Base-by-base conservation (phyloP, 1,140 invertebrate species). In the Trichoplusia ni region DNA sequence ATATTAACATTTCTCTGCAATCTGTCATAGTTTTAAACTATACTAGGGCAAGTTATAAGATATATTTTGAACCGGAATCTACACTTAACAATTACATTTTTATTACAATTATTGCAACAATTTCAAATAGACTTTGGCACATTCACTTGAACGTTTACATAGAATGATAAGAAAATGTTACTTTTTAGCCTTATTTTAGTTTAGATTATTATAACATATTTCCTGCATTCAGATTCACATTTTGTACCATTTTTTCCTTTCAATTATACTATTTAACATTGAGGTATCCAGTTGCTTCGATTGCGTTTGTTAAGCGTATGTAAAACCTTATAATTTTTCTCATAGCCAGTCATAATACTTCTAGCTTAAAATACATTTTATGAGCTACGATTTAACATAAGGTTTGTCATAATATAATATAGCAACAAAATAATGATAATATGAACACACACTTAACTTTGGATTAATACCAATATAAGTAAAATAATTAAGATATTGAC, bases 361-460 rank as follows among this genome's bases (percentile, higher is more conserved):
- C 56, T 77, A 73, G 63, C 46, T 67, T 73, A 66, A 47, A 21
- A 73, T 33, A 25, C 11, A 14, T 23, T 51, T 64, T 72, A 74
- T 37, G 46, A 49, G 14, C 59, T 75, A 75, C 61, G 56, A 71
- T 61, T 71, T 75, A 81, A 58, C 74, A 69, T 77, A 77, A 81
- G 79, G 71, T 84, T 74, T 72, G 69, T 74, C 69, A 69, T 78
- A 78, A 81, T 80, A 86, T 69, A 86, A 84, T 86, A 86, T 86
- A 84, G 77, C 71, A 88, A 89, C 84, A 89, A 85, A 84, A 82
- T 79, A 85, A 86, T 81, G 81, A 83, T 82, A 63, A 80, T 81
- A 81, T 81, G 84, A 82, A 87, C 82, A 87, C 84, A 88, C 85
- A 79, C 83, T 76, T 82, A 87, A 87, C 83, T 90, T 88, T 90